Conservation (phyloP, 2,888 invertebrate genomes). For the Hartigia nigra region DNA sequence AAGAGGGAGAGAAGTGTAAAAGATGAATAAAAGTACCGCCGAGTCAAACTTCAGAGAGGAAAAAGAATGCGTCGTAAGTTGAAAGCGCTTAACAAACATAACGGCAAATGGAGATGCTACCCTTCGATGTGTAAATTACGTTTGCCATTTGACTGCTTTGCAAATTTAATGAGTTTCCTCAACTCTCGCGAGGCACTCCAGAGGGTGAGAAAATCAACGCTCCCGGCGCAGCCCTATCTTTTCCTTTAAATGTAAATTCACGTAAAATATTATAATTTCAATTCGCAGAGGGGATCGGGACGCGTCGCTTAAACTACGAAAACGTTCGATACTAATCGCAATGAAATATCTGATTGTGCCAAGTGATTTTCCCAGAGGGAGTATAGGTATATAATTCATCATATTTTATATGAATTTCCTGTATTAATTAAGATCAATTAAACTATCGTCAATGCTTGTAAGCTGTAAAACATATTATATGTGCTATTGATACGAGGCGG, state of each 20-base stretch:
- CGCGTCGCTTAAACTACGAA: too few relatives aligned
- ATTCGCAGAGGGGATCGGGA: too few relatives aligned
- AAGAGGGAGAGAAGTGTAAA: background rate
- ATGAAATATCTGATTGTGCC: background rate
- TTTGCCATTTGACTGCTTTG: constrained; percentile 22
- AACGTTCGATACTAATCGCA: too few relatives aligned
- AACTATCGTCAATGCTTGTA: background rate
- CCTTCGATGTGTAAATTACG: constrained; percentile 19
- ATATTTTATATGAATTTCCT: background rate
- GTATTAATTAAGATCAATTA: background rate
- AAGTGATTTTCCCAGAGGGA: background rate
- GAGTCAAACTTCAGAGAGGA: background rate
- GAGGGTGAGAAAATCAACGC: background rate
- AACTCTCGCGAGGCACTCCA: background rate
- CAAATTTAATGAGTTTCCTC: constrained; percentile 20
- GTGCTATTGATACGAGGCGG: background rate
- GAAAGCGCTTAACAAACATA: constrained; percentile 15
- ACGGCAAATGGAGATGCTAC: constrained; percentile 14
- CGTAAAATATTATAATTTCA: background rate
- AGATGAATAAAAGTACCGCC: background rate
- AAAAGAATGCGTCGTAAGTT: background rate
- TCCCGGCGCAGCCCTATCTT: background rate
- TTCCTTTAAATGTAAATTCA: background rate
- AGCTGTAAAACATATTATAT: background rate
- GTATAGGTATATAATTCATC: background rate